phyloP scores from a whole-genome alignment of 2,113 vertebrate genomes.

The Peucedramus taeniatus region DNA sequence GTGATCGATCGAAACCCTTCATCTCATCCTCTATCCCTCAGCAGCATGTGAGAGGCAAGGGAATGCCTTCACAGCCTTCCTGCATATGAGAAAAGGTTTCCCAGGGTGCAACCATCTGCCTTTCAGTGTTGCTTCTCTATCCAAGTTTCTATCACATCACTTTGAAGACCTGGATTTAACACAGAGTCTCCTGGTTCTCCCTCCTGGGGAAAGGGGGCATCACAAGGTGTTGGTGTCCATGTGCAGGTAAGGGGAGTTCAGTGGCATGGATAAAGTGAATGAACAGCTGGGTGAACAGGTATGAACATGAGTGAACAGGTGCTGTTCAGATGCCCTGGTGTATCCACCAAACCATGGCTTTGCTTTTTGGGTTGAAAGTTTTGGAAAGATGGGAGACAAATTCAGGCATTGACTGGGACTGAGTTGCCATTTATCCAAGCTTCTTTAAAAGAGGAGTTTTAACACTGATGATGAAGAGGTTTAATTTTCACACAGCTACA shows the following conservation, averaged over 20 bases:
- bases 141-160: accelerated
- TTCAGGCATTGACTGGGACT: not conserved
- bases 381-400: not conserved
- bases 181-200: not conserved
- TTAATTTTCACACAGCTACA: not conserved
- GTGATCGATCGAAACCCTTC: not conserved
- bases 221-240: not conserved
- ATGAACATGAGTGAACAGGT: accelerated
- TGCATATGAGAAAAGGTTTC: not conserved
- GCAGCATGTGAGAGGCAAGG: not conserved
- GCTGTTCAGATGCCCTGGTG: not conserved
- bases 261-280: not conserved
- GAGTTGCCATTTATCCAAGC: not conserved
- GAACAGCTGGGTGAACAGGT: not conserved
- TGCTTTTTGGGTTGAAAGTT: not conserved
- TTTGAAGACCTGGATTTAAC: not conserved
- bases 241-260: not conserved
- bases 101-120: not conserved
- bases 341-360: not conserved
- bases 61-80: not conserved
- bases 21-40: accelerated
- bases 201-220: not conserved
- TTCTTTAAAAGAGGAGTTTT: not conserved
- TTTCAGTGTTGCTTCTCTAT: not conserved
- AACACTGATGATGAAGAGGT: not conserved